These are phyloP conservation scores for Myripristis murdjan DNA, from an alignment of 2,797 vertebrate genomes.

Conservation along the genomic window DNA sequence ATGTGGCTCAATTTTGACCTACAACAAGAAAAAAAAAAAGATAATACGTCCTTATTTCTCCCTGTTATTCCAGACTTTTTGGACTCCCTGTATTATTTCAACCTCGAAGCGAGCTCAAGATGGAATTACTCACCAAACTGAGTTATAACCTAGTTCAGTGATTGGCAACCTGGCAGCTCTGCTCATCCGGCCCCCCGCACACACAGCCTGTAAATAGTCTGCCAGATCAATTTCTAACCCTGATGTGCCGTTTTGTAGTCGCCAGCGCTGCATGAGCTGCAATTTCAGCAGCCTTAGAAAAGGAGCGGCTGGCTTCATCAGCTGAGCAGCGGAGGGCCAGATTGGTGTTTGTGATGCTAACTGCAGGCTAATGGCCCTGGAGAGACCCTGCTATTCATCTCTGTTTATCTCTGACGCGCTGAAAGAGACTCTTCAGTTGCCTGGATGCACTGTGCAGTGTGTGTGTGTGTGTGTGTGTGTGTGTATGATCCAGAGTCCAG, in stretches of 20 bases:
- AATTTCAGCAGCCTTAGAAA: slow-evolving; percentile 48
- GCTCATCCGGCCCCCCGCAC: background rate
- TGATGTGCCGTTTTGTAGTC: slow-evolving; percentile 21
- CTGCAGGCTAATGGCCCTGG: slow-evolving; percentile 72
- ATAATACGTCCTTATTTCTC: too few species aligned
- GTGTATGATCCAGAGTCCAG: slow-evolving; percentile 28
- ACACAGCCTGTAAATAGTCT: too few species aligned
- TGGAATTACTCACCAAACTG: background rate
- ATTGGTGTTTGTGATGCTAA: slow-evolving; percentile 71
- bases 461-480: background rate
- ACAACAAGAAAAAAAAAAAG: too few species aligned
- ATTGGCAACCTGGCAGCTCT: background rate
- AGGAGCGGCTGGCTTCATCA: slow-evolving; percentile 32
- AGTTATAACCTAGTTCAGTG: background rate
- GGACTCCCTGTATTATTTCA: too few species aligned
- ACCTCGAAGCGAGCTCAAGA: background rate
- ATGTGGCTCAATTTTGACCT: too few species aligned
- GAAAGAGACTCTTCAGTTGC: slow-evolving; percentile 71
- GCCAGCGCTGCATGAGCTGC: slow-evolving; percentile 30
- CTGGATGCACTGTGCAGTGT: slow-evolving; percentile 25
- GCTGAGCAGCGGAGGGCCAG: slow-evolving; percentile 50
- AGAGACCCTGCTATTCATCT: slow-evolving; percentile 70
- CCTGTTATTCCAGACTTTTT: too few species aligned
- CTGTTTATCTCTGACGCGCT: slow-evolving; percentile 70
- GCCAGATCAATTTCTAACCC: slow-evolving; percentile 26